Percentiles rank a stretch among this genome's conserved stretches.
These are phyloP conservation scores for Scartelaos histophorus DNA, from an alignment of 2,113 vertebrate genomes.

Conservation along the genomic window DNA sequence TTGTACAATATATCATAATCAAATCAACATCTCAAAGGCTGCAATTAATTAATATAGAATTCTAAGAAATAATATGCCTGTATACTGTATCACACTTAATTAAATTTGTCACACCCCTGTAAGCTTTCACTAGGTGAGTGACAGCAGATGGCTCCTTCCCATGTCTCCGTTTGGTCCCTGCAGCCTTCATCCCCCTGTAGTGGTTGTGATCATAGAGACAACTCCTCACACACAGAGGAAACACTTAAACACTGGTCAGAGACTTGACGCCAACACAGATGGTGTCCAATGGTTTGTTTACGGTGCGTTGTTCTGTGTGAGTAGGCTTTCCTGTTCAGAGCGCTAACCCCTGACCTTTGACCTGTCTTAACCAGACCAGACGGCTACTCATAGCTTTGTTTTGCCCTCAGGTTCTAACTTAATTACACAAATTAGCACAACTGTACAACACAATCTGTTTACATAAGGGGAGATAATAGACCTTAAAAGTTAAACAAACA, in stretches of 20 bases:
- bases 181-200: slow-evolving; percentile 30
- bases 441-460: not conserved
- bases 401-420: slow-evolving; percentile 9
- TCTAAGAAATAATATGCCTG: not conserved
- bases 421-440: slow-evolving; percentile 10
- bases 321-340: slow-evolving; percentile 58
- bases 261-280: slow-evolving; percentile 60
- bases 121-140: slow-evolving; percentile 48
- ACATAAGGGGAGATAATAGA: not conserved
- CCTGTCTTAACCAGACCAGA: slow-evolving; percentile 41
- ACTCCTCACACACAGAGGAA: slow-evolving; percentile 39
- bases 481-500: not conserved
- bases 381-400: slow-evolving; percentile 15
- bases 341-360: slow-evolving; percentile 57
- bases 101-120: slow-evolving; percentile 16
- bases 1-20: too few relatives aligned
- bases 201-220: slow-evolving; percentile 42
- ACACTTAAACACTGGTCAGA: slow-evolving; percentile 19
- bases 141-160: slow-evolving; percentile 65
- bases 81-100: not conserved
- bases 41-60: not conserved
- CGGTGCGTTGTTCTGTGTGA: slow-evolving; percentile 55
- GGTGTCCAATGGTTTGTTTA: slow-evolving; percentile 73
- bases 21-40: too few relatives aligned
- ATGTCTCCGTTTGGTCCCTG: slow-evolving; percentile 41